Base-by-base conservation (phyloP, 2,888 invertebrate species). In the Philopedon plagiatum region DNA sequence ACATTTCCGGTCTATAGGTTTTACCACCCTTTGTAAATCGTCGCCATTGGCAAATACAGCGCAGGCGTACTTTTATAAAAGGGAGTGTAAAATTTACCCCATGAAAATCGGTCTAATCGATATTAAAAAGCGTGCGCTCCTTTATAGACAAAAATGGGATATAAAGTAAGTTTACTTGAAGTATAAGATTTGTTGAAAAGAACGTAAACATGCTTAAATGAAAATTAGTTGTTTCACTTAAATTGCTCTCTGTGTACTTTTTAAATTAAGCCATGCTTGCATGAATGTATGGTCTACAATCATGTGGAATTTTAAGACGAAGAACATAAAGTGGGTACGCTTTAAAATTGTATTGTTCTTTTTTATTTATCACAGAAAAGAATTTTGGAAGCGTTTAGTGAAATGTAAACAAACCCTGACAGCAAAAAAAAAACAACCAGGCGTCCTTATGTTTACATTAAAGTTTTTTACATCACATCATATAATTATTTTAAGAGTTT, bases 1-100 rank as follows among this genome's bases (percentile, higher is more conserved):
- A 80, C 77, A 76, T 78, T 79, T 75, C 74, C 79, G 80, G 82
- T 83, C 83, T 82, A 83, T 80, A 81, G 81, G 79, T 81, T 80
- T 81, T 83, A 82, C 82, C 83, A 83, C 83, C 83, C 82, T 84
- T 83, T 83, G 21, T 37, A 23, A 13, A 37, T 37, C 39, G 34
- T 57, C 37, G 21, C 21, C 11, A 39, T 57, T 57, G 57, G 39
- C 37, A 23, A 21, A 39, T 37, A 21, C n/a, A 1, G 57, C 57
- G 57, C 57, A n/a, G 3, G 39, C 34, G 57, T 19, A 57, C 29
- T 26, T 26, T 41, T 54, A 18, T 23, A 19, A 26, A 29, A 26
- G 56, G 29, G 65, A 57, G 11, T 39, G 49, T 56, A 39, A 65
- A 54, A 56, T 65, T 71, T 73, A 72, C 77, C 76, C 75, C 73